A percentile compares a stretch with the other conserved stretches of the same genome.
Conservation (phyloP, 2,113 vertebrate genomes). For the Melanerpes aurifrons region DNA sequence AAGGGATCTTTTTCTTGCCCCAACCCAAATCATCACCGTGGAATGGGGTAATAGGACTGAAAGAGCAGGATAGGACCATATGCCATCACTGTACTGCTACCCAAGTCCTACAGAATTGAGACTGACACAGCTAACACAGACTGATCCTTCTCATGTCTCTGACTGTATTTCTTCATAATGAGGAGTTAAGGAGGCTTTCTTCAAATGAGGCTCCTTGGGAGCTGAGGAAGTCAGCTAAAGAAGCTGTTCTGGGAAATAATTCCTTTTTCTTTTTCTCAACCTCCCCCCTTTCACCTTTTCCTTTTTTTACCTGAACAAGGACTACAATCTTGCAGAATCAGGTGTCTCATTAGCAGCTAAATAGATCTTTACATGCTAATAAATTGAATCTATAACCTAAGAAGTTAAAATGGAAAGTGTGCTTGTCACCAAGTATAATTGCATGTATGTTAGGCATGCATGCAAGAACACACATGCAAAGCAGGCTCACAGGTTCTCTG, state of each 20-base stretch:
- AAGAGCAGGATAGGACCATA: not conserved
- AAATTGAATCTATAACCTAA: not conserved
- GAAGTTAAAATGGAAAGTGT: not conserved
- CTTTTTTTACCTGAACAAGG: not conserved
- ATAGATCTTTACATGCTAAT: not conserved
- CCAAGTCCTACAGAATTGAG: not conserved
- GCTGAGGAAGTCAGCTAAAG: not conserved
- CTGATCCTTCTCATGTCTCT: not conserved
- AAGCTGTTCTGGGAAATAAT: not conserved
- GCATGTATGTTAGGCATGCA: not conserved
- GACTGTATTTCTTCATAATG: not conserved
- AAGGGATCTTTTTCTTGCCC: not conserved
- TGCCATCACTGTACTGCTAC: not conserved
- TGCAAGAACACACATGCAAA: not conserved
- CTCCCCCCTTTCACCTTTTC: not conserved
- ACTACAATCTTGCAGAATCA: not conserved
- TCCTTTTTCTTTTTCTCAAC: not conserved
- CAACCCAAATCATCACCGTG: not conserved
- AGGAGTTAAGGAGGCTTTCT: not conserved
- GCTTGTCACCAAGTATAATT: not conserved
- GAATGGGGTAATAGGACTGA: not conserved
- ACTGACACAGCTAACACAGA: not conserved
- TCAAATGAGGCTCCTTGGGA: conserved; percentile 1
- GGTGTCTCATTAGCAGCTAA: not conserved
- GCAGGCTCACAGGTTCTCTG: not conserved